These are phyloP conservation scores for Euclidia mi DNA, from an alignment of 2,888 invertebrate species.

Conservation along the genomic window DNA sequence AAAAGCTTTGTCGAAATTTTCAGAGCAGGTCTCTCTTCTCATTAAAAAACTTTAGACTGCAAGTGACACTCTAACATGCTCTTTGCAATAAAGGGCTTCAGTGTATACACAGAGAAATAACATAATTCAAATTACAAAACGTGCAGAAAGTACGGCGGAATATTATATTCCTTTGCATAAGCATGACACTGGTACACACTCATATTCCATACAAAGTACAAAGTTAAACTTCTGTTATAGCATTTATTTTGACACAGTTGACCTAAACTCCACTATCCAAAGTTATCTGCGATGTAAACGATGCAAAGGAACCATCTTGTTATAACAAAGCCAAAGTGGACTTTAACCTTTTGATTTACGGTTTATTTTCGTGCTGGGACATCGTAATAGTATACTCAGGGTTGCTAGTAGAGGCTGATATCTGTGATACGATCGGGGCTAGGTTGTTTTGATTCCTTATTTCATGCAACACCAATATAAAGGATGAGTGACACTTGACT, in stretches of 20 bases:
- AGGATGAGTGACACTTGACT: slow-evolving; percentile 60
- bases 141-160: too few species aligned
- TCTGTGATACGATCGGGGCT: slow-evolving; percentile 72
- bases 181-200: too few species aligned
- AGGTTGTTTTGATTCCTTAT: slow-evolving; percentile 78
- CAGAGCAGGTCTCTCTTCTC: too few species aligned
- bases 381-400: slow-evolving; percentile 49
- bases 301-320: slow-evolving; percentile 62
- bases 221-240: slow-evolving; percentile 46
- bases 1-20: too few species aligned
- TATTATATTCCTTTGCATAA: too few species aligned
- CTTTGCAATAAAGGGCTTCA: too few species aligned
- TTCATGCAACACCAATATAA: slow-evolving; percentile 56
- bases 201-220: background rate
- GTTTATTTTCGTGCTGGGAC: slow-evolving; percentile 35
- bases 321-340: slow-evolving; percentile 46
- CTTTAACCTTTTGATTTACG: slow-evolving; percentile 45
- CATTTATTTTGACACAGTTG: slow-evolving; percentile 52
- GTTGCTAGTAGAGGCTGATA: slow-evolving; percentile 57
- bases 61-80: too few species aligned
- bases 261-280: slow-evolving; percentile 79
- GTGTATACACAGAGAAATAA: too few species aligned
- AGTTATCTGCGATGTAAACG: slow-evolving; percentile 82
- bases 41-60: too few species aligned
- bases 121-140: too few species aligned